These are phyloP conservation scores for Coranthus polyacanthus DNA, from an alignment of 2,797 vertebrate genomes.

Conservation along the genomic window DNA sequence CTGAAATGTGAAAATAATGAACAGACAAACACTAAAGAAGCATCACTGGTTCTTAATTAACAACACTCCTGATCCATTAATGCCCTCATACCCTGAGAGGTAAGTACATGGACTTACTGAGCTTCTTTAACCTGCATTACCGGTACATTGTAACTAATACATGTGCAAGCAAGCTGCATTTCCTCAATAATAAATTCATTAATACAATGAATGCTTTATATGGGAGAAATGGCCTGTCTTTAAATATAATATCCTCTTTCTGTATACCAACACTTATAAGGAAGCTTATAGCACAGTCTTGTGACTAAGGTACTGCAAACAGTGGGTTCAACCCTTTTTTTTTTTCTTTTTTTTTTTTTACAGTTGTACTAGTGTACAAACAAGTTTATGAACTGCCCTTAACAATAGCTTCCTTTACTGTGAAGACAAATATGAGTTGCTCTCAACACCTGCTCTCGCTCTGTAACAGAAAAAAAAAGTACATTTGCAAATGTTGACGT, in stretches of 20 bases:
- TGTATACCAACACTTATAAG: neutral
- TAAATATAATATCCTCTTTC: neutral
- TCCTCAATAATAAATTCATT: too few species aligned
- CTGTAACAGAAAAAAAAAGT: too few species aligned
- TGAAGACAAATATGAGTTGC: constrained; percentile 3
- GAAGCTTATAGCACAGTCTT: constrained; percentile 3
- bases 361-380: constrained; percentile 8
- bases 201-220: too few species aligned
- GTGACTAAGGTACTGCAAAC: constrained; percentile 17
- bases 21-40: neutral
- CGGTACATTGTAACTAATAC: too few species aligned
- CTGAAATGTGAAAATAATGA: too few species aligned
- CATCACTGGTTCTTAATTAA: constrained; percentile 2
- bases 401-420: constrained; percentile 4
- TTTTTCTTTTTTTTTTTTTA: too few species aligned
- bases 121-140: neutral
- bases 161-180: too few species aligned
- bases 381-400: constrained; percentile 31
- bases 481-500: too few species aligned
- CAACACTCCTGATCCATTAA: constrained; percentile 8
- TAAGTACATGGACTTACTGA: neutral
- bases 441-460: too few species aligned
- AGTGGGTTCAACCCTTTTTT: neutral
- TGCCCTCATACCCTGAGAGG: neutral
- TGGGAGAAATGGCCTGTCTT: neutral